Base-by-base conservation (phyloP, 1,140 invertebrate genomes). In the honey bee (Apis mellifera) region DNA sequence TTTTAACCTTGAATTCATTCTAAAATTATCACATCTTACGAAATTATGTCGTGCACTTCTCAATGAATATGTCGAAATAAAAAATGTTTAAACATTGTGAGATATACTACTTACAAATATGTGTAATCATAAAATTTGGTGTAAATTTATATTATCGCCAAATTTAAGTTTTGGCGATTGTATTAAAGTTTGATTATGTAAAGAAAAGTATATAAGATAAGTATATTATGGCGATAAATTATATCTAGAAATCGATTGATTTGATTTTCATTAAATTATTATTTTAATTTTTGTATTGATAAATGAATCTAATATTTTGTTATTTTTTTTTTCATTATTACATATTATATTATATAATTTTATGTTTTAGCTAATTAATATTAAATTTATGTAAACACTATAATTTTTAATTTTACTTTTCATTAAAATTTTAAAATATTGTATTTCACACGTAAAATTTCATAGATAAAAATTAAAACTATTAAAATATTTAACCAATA, bases 1-100 rank as follows among this genome's bases (percentile, higher is more conserved):
- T 86, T 90, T 87, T 84, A 69, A 88, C 90, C 90, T 90, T 84
- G 88, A 88, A 86, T 86, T 84, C 42, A n/a, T 66, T 66, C 88
- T 88, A 90, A 90, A 90, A 82, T 87, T 90, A 88, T 83, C 73
- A 21, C 55, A 26, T 19, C 83, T 89, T 90, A 72, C 85, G 79
- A 90, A 90, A 90, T 55, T 48, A 23, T 68, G 19, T 9, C 17
- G 23, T 73, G n/a, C 26, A 68, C 70, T 80, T 48, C 50, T 82
- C 69, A 82, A 87, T 84, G 85, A 52, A 23, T n/a, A 73, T 76
- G 26, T 55, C 52, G 50, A n/a, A 9, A 32, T 75, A 74, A 71
- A 50, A 60, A 32, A 66, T 78, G 9, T 75, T 70, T 9, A 32
- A 59, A 17, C 54, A 74, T 78, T 74, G 26, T 54, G 9, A n/a